Base-by-base conservation (phyloP, 2,113 vertebrate genomes). In the Epinephelus moara region DNA sequence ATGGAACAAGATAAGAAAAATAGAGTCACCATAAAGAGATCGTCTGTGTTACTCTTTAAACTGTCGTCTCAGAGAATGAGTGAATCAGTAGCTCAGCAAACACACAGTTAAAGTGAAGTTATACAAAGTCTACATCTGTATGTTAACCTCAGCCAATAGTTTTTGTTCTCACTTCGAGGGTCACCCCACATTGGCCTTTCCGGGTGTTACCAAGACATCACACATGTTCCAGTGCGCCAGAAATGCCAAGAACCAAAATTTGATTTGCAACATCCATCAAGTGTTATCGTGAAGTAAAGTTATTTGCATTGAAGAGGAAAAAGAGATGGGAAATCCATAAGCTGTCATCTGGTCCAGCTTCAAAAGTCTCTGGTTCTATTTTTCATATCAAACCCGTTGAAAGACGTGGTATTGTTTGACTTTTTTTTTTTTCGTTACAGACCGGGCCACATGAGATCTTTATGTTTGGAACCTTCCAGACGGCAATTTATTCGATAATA, bases 251-350 rank as follows among this genome's bases (percentile, higher is more conserved):
- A 87, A 79, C 70, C 79, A 50, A 73, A 62, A 78, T 82, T 50
- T 85, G 56, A 85, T 92, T 89, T 89, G 63, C 17, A 60, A 42
- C 85, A 82, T 85, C 86, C 55, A 83, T 91, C 84, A 82, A 67
- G 67, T 68, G 33, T 63, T 53, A 33, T 30, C 7, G 33, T 47
- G 45, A 37, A 81, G 69, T 70, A 13, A 53, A 75, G 64, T 70
- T 81, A 68, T 82, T 78, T 79, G 49, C 57, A 63, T 89, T 79
- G 21, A 56, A 33, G 21, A 17, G 30, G 18, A 30, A 63, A 60
- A 61, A 45, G 21, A 75, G 27, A 74, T 64, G 71, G 23, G 57
- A 75, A 81, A 69, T 47, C 78, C 84, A 85, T 83, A 70, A 74
- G 30, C 63, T 75, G 75, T 80, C 82, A 80, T 82, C 78, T 78